These are phyloP conservation scores for Thereuonema tuberculata DNA, from an alignment of 1,140 invertebrate species.

Conservation along the genomic window DNA sequence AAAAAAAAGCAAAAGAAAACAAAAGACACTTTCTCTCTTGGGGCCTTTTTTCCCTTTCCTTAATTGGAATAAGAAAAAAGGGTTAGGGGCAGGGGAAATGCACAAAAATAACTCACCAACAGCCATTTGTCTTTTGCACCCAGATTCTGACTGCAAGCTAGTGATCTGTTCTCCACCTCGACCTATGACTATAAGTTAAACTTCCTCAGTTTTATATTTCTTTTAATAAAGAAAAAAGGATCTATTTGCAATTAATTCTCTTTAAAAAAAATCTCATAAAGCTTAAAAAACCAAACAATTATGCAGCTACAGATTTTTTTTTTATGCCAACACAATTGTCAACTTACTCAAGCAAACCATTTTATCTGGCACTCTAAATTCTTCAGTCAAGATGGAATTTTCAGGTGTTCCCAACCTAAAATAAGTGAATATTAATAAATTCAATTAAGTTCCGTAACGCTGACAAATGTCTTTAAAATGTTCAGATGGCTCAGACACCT, in stretches of 20 bases:
- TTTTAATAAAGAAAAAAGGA: no score
- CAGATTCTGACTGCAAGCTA: conserved; percentile 83
- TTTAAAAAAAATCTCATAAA: no score
- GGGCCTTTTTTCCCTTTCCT: no score
- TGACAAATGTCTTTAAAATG: neutral
- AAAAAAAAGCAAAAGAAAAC: conserved; percentile 10
- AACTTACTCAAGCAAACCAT: conserved; percentile 82
- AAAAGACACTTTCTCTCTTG: neutral
- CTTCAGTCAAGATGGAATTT: conserved; percentile 45
- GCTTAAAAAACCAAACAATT: no score
- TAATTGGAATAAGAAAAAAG: no score
- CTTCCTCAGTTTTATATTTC: no score
- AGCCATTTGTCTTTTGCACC: conserved; percentile 96
- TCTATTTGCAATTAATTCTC: neutral
- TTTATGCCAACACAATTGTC: no score
- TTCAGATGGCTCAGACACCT: neutral
- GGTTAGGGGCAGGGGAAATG: no score
- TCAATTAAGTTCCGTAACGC: no score
- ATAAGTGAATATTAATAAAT: neutral
- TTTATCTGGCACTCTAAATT: conserved; percentile 79
- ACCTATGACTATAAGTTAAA: conserved; percentile 85
- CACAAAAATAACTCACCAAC: conserved; percentile 28
- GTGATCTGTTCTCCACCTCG: conserved; percentile 93
- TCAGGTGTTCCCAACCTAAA: conserved; percentile 18
- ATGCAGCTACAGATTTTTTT: no score